These are phyloP conservation scores for Ophiothrix spiculata DNA, from an alignment of 35 echinoderm and acorn worm genomes.

Conservation along the genomic window DNA sequence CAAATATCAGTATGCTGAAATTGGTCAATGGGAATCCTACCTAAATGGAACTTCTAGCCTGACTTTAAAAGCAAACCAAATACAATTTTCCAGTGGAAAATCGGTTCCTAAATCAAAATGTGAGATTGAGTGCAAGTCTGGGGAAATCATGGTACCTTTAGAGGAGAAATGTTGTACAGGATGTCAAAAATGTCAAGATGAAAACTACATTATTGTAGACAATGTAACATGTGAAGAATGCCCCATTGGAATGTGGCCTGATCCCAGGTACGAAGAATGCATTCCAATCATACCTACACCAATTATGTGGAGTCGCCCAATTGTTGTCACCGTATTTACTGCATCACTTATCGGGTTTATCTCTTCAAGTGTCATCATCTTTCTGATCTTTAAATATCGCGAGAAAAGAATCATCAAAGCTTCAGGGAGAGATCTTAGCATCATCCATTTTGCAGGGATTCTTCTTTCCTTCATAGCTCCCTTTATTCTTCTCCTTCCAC, in stretches of 20 bases:
- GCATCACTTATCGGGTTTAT: neutral
- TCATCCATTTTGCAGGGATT: constrained; percentile 30
- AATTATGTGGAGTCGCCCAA: neutral
- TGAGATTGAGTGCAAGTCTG: neutral
- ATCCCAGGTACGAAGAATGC: constrained; percentile 22
- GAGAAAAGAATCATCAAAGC: constrained; percentile 34
- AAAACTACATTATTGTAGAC: constrained; percentile 7
- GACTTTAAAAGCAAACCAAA: neutral
- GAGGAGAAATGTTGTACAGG: constrained; percentile 4
- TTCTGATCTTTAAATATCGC: neutral
- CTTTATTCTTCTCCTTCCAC: constrained; percentile 15
- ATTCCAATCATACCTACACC: neutral
- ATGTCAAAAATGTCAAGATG: constrained; percentile 2
- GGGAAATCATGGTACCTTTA: neutral
- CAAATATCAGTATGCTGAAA: constrained; percentile 22
- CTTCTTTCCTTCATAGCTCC: constrained; percentile 16
- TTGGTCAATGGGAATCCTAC: neutral
- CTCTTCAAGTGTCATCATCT: neutral
- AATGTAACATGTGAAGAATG: constrained; percentile 26
- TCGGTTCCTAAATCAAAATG: no score
- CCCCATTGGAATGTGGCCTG: constrained; percentile 28
- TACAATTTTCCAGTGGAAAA: neutral
- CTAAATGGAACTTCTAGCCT: neutral
- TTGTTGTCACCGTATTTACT: neutral
- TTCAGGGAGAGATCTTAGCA: constrained; percentile 39